Evolutionary conservation across 2,797 vertebrate species (phyloP).

Genomic region (Amblyopsis hoosieri): DNA sequence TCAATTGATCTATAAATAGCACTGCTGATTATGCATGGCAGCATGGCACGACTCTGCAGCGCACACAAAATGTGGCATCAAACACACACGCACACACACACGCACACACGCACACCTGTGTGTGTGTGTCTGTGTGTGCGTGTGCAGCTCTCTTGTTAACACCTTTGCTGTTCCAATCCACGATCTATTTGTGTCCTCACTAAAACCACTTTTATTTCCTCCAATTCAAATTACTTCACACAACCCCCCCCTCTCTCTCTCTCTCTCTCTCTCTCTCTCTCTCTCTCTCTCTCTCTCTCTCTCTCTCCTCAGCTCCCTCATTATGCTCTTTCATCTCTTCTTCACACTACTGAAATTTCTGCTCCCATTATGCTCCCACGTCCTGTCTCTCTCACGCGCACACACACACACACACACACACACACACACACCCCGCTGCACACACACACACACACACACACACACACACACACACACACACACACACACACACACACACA

Average conservation of each 20-base stretch:
- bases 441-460: too few relatives aligned
- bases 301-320: neutral
- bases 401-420: neutral
- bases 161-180: too few relatives aligned
- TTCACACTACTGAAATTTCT: slow-evolving; percentile 2
- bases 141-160: too few relatives aligned
- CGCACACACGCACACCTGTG: neutral
- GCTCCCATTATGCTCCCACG: neutral
- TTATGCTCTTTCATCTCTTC: neutral
- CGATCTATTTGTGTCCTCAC: too few relatives aligned
- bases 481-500: neutral
- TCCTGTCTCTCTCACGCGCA: slow-evolving; percentile 1
- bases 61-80: too few relatives aligned
- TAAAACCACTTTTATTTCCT: too few relatives aligned
- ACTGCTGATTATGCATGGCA: slow-evolving; percentile 63
- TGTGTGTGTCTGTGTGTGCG: neutral
- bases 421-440: too few relatives aligned
- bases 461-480: too few relatives aligned
- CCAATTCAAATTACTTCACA: too few relatives aligned
- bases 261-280: too few relatives aligned
- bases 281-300: too few relatives aligned
- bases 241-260: too few relatives aligned
- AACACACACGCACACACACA: neutral
- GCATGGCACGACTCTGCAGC: slow-evolving; percentile 43
- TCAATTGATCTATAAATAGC: slow-evolving; percentile 76